A percentile compares a stretch with the other conserved stretches of the same genome.
Evolutionary conservation across 2,113 vertebrate species (phyloP).

Genomic region (Chloebia gouldiae): DNA sequence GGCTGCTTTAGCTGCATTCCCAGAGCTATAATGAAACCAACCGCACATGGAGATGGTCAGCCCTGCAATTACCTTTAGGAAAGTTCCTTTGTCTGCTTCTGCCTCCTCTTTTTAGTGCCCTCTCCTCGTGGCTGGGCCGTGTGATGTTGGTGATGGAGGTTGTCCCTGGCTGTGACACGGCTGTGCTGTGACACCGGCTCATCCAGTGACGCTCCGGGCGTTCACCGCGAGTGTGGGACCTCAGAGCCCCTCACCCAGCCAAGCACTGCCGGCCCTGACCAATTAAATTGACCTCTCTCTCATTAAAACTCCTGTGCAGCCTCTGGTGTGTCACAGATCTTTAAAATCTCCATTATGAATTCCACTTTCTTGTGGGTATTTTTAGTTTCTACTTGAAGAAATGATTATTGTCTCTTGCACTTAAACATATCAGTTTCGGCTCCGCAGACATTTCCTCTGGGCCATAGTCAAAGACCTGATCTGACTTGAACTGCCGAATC

Average conservation of each 20-base stretch:
- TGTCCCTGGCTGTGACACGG: not conserved
- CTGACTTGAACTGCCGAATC: constrained; percentile 48
- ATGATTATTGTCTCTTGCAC: constrained; percentile 65
- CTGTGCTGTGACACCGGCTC: not conserved
- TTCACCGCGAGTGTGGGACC: not conserved
- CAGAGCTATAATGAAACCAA: not conserved
- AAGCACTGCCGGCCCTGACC: constrained; percentile 12
- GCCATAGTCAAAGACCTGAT: constrained; percentile 44
- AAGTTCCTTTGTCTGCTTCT: not conserved
- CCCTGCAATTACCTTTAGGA: not conserved
- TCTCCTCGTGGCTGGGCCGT: not conserved
- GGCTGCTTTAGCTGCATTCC: not conserved
- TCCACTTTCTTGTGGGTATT: constrained; percentile 61
- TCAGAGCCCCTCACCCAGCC: constrained; percentile 14
- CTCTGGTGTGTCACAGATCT: constrained; percentile 63
- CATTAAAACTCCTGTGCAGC: constrained; percentile 53
- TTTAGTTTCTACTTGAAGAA: constrained; percentile 57
- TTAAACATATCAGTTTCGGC: constrained; percentile 56
- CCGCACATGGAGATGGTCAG: not conserved
- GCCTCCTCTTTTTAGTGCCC: not conserved
- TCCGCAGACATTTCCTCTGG: constrained; percentile 53
- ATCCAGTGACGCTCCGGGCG: not conserved
- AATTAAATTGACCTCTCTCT: constrained; percentile 53
- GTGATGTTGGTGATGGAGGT: not conserved
- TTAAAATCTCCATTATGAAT: constrained; percentile 69